Percentiles rank a stretch among this genome's conserved stretches.
Evolutionary conservation across 2,888 invertebrate species (phyloP).

Genomic region (Phoronis australis): DNA sequence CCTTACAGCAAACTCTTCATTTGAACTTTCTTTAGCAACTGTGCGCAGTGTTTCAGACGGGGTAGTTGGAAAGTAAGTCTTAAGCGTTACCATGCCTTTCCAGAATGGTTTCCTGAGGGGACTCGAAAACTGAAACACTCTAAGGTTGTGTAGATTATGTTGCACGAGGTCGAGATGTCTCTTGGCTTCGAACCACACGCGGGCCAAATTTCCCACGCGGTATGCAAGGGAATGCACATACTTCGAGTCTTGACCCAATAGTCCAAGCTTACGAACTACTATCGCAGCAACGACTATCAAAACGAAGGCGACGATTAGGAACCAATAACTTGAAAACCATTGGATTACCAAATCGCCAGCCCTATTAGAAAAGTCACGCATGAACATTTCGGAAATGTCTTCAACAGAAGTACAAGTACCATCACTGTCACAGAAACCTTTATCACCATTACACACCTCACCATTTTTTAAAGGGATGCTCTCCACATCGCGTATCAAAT

Average conservation of each 20-base stretch:
- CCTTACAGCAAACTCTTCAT: conserved; percentile 25
- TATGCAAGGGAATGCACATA: conserved; percentile 21
- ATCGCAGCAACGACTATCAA: conserved; percentile 11
- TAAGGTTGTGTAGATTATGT: no score
- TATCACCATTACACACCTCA: conserved; percentile 17
- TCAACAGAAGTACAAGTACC: conserved; percentile 17
- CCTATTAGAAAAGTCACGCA: conserved; percentile 13
- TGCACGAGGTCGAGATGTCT: conserved; percentile 16
- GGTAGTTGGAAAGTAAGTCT: conserved; percentile 26
- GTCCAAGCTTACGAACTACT: no score
- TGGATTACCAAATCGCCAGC: conserved; percentile 10
- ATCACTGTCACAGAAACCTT: conserved; percentile 18
- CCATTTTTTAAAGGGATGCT: conserved; percentile 15
- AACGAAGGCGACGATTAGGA: conserved; percentile 11
- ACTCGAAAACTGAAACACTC: no score
- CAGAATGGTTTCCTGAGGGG: no score
- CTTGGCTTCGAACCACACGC: conserved; percentile 19
- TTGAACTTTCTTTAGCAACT: conserved; percentile 13
- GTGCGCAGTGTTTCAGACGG: conserved; percentile 14
- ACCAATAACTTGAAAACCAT: conserved; percentile 25
- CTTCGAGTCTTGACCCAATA: no score
- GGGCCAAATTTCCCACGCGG: conserved; percentile 20
- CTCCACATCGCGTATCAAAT: no score
- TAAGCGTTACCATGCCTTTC: conserved; percentile 25
- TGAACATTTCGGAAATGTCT: conserved; percentile 15